A percentile compares a stretch with the other conserved stretches of the same genome.
These are phyloP conservation scores for Bombus balteatus DNA, from an alignment of 1,140 invertebrate species.

Conservation along the genomic window DNA sequence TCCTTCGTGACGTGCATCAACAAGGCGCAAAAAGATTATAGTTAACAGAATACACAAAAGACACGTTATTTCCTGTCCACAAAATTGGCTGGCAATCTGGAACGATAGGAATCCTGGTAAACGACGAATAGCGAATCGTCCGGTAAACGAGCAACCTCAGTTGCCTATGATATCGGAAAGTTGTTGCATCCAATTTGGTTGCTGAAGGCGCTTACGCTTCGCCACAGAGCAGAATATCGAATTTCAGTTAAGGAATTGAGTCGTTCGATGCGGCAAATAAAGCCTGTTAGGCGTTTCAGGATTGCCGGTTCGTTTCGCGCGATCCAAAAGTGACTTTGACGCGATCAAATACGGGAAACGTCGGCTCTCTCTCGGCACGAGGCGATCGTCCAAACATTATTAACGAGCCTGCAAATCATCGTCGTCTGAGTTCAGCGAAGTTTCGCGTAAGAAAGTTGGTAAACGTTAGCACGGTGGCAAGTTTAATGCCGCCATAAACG, in stretches of 20 bases:
- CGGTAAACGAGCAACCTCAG: slow-evolving; percentile 4
- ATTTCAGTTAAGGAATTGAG: slow-evolving; percentile 48
- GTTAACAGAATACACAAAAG: neutral
- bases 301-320: neutral
- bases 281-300: slow-evolving; percentile 14
- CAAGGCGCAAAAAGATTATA: neutral
- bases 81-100: neutral
- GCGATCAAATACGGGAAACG: neutral
- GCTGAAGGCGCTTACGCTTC: slow-evolving; percentile 24
- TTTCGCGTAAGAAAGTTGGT: slow-evolving; percentile 61
- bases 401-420: slow-evolving; percentile 7
- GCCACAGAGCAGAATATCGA: slow-evolving; percentile 28
- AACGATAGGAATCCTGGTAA: neutral
- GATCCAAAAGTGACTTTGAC: neutral
- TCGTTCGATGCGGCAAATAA: slow-evolving; percentile 12
- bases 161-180: slow-evolving; percentile 41
- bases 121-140: slow-evolving; percentile 15
- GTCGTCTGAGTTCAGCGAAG: slow-evolving; percentile 1
- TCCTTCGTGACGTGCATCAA: no score
- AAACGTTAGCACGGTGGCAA: slow-evolving; percentile 55
- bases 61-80: neutral
- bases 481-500: slow-evolving; percentile 71
- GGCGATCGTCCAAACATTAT: slow-evolving; percentile 30
- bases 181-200: slow-evolving; percentile 48
- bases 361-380: neutral